These are phyloP conservation scores for Pachyramphus minor DNA, from an alignment of 2,113 vertebrate species.

Conservation along the genomic window DNA sequence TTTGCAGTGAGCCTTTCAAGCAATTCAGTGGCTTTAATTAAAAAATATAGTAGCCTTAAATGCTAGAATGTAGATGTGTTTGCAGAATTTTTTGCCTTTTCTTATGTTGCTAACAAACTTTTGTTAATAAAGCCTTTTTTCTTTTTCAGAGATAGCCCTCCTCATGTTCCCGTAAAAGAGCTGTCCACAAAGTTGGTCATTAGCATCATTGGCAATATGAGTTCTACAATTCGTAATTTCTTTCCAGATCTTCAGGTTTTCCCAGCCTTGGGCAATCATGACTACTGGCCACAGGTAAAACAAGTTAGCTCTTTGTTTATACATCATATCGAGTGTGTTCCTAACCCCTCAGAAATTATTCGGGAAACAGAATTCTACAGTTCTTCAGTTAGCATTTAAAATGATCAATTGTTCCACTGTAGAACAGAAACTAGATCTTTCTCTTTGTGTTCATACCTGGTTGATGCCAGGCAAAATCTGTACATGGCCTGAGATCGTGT, in stretches of 20 bases:
- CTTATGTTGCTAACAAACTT: neutral
- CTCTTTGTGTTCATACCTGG: rapidly evolving
- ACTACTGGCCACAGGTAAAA: constrained; percentile 96
- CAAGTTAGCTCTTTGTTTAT: neutral
- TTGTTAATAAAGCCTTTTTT: neutral
- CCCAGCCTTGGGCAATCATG: constrained; percentile 93
- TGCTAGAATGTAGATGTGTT: neutral
- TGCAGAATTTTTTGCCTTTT: neutral
- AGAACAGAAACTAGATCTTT: neutral
- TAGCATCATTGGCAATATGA: constrained; percentile 89
- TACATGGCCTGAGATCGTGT: neutral
- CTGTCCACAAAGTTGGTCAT: constrained; percentile 89
- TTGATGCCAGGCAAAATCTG: neutral
- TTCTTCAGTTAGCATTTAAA: neutral
- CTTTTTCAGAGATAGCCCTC: constrained; percentile 87
- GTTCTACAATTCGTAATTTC: constrained; percentile 76
- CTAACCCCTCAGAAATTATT: neutral
- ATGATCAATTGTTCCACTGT: neutral
- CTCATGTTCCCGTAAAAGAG: constrained; percentile 84
- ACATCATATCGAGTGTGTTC: neutral
- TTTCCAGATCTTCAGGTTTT: constrained; percentile 88
- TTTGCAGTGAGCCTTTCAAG: neutral
- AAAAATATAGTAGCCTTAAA: neutral
- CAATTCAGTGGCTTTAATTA: neutral
- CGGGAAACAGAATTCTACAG: neutral